phyloP scores from a whole-genome alignment of 35 echinoderm and acorn worm species.

The Amphiura filiformis region DNA sequence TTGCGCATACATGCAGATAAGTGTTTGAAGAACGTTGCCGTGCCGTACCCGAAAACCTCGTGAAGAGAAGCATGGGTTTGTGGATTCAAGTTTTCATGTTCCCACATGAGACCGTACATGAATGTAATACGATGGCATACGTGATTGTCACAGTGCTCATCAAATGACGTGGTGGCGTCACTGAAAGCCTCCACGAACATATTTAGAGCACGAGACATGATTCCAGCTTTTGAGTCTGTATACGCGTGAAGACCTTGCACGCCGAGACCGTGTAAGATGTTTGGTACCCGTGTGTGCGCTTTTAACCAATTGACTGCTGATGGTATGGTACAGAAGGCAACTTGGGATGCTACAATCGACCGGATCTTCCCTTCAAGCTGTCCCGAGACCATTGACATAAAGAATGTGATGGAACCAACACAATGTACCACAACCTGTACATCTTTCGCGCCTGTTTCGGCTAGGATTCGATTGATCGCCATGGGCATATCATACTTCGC shows the following conservation, averaged over 20 bases:
- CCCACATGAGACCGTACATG: conserved; percentile 65
- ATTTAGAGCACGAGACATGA: conserved; percentile 18
- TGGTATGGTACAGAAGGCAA: conserved; percentile 45
- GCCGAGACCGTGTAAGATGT: conserved; percentile 57
- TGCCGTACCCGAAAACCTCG: conserved; percentile 51
- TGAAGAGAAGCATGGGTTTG: conserved; percentile 67
- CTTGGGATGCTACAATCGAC: conserved; percentile 52
- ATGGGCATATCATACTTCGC: conserved; percentile 49
- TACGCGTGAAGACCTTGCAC: conserved; percentile 51
- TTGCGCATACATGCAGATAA: conserved; percentile 31
- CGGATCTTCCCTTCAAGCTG: conserved; percentile 58
- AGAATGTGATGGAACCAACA: conserved; percentile 56
- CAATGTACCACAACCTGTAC: conserved; percentile 58
- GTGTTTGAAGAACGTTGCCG: conserved; percentile 33
- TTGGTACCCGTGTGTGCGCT: conserved; percentile 39
- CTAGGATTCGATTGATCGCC: conserved; percentile 47
- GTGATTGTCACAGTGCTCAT: conserved; percentile 63
- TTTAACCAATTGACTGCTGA: conserved; percentile 57
- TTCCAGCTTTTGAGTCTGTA: conserved; percentile 2
- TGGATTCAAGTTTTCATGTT: conserved; percentile 55
- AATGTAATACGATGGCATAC: conserved; percentile 73
- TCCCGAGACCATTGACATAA: conserved; percentile 44
- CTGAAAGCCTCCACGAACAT: conserved; percentile 30
- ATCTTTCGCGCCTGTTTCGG: conserved; percentile 42
- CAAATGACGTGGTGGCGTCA: conserved; percentile 31